These are phyloP conservation scores for Pectinophora gossypiella DNA, from an alignment of 1,140 invertebrate species.

Conservation along the genomic window DNA sequence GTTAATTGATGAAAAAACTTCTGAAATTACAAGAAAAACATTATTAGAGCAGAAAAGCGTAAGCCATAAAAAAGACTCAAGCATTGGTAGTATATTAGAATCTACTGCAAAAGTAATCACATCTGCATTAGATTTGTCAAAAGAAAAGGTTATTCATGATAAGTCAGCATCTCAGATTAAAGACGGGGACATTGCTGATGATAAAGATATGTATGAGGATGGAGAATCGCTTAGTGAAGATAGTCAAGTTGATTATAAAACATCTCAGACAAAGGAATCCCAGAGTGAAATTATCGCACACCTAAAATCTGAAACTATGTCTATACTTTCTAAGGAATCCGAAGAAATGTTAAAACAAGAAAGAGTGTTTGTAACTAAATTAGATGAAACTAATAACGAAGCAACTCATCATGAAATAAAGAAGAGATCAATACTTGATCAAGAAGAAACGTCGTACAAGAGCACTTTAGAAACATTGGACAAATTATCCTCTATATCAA, in stretches of 20 bases:
- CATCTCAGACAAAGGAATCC: neutral
- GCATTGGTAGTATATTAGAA: too few relatives aligned
- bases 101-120: too few relatives aligned
- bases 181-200: conserved; percentile 20
- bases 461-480: conserved; percentile 4
- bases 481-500: conserved; percentile 25
- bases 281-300: neutral
- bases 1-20: too few relatives aligned
- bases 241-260: conserved; percentile 10
- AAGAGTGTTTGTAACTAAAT: conserved; percentile 15
- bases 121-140: too few relatives aligned
- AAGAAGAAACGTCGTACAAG: neutral
- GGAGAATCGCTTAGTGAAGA: conserved; percentile 19
- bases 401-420: conserved; percentile 4
- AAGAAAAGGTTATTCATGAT: too few relatives aligned
- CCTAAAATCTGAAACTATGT: conserved; percentile 7
- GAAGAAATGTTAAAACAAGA: conserved; percentile 31
- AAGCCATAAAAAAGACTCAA: too few relatives aligned
- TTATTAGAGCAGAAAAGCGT: too few relatives aligned
- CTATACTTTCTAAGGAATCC: conserved; percentile 15
- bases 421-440: neutral
- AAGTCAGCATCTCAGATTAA: too few relatives aligned
- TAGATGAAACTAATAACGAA: conserved; percentile 18
- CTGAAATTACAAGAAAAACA: too few relatives aligned
- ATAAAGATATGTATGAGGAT: conserved; percentile 20